Percentiles rank a stretch among this genome's conserved stretches.
phyloP scores from a whole-genome alignment of 2,797 vertebrate species.

The Galaxias olidus region DNA sequence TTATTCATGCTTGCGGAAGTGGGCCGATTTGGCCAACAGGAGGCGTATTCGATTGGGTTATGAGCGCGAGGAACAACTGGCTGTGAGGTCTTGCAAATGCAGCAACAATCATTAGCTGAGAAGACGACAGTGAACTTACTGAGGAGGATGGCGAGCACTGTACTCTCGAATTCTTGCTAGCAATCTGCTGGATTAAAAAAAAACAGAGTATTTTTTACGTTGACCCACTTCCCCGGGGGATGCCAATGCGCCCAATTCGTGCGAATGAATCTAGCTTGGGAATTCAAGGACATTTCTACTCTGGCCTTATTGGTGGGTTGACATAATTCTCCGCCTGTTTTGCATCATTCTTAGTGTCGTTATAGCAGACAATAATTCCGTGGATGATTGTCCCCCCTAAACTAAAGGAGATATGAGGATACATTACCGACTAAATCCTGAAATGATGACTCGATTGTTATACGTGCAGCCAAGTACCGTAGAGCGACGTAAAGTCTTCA shows the following conservation, averaged over 20 bases:
- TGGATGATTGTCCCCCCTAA: constrained; percentile 51
- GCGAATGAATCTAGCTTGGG: constrained; percentile 26
- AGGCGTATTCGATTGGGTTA: constrained; percentile 9
- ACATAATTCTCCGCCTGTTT: constrained; percentile 45
- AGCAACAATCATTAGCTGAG: neutral
- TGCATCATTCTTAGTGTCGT: constrained; percentile 2
- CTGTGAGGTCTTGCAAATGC: constrained; percentile 5
- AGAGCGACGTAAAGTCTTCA: constrained; percentile 28
- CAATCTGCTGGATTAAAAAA: constrained; percentile 24
- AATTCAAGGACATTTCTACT: constrained; percentile 68
- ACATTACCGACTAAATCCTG: constrained; percentile 3
- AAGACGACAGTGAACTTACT: constrained; percentile 47
- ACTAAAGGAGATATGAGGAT: constrained; percentile 36
- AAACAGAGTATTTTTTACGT: constrained; percentile 10
- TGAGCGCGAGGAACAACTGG: neutral
- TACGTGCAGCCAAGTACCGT: constrained; percentile 42
- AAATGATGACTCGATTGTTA: constrained; percentile 46
- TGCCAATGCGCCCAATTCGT: constrained; percentile 30
- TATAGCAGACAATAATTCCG: constrained; percentile 17
- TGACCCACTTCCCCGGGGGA: constrained; percentile 25
- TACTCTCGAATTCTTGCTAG: constrained; percentile 12
- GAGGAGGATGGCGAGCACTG: constrained; percentile 44
- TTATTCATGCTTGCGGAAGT: too few species aligned
- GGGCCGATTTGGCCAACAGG: constrained; percentile 19
- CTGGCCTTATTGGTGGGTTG: constrained; percentile 52